Conservation (phyloP, 2,797 vertebrate species). For the Orestias chungarensis region DNA sequence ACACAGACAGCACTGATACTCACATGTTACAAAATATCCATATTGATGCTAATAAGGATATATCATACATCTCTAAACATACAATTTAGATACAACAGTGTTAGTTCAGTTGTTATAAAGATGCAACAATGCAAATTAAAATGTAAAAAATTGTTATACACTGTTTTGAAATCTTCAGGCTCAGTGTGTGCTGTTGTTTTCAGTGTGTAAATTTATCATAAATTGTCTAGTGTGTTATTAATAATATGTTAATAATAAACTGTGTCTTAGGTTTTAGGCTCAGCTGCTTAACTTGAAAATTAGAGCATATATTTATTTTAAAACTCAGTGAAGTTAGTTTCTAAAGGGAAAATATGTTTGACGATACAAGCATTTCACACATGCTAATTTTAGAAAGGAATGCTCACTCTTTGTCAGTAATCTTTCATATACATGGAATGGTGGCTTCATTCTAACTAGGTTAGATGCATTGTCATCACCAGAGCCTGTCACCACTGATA, state of each 20-base stretch:
- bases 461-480: background rate
- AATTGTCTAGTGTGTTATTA: background rate
- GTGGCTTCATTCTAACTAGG: background rate
- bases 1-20: too few relatives aligned
- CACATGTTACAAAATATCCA: too few relatives aligned
- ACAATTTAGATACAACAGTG: background rate
- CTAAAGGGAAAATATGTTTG: constrained; percentile 1
- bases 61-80: too few relatives aligned
- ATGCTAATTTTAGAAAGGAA: background rate
- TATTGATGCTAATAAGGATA: too few relatives aligned
- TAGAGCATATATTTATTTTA: background rate
- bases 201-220: background rate
- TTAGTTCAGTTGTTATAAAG: too few relatives aligned
- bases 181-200: background rate
- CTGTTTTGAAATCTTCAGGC: background rate
- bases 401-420: background rate
- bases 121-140: too few relatives aligned
- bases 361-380: constrained; percentile 5
- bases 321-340: background rate
- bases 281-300: background rate
- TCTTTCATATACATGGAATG: background rate
- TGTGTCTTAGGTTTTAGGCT: background rate
- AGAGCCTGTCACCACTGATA: background rate
- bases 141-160: too few relatives aligned
- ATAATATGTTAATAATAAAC: constrained; percentile 2